phyloP scores from a whole-genome alignment of 2,797 vertebrate species.

The Acrossocheilus wenchowensis region DNA sequence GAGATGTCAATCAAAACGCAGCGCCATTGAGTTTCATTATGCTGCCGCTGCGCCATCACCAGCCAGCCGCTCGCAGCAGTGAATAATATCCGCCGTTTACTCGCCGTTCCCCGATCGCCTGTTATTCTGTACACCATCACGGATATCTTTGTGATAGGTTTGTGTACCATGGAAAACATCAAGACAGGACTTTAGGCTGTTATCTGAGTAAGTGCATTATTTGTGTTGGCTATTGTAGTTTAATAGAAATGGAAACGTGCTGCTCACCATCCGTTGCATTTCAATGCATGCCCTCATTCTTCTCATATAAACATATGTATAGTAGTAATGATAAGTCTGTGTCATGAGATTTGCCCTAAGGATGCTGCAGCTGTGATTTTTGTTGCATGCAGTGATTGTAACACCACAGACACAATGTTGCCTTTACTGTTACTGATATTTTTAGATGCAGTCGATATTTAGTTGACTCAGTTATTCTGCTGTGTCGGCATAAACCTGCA shows the following conservation, averaged over 20 bases:
- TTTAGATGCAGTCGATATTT: slow-evolving; percentile 8
- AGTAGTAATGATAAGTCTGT: neutral
- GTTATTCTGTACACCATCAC: neutral
- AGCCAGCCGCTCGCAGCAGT: slow-evolving; percentile 35
- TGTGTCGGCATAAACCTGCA: slow-evolving; percentile 25
- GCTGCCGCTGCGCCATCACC: slow-evolving; percentile 73
- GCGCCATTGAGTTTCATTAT: slow-evolving; percentile 62
- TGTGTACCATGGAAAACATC: slow-evolving; percentile 56
- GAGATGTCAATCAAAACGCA: slow-evolving; percentile 61
- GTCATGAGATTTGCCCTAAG: neutral
- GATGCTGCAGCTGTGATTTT: neutral
- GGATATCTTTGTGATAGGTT: neutral
- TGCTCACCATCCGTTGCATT: slow-evolving; percentile 58
- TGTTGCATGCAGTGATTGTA: slow-evolving; percentile 14
- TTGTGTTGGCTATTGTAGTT: slow-evolving; percentile 25
- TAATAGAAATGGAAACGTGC: slow-evolving; percentile 38
- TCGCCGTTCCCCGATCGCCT: neutral
- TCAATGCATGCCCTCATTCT: slow-evolving; percentile 47
- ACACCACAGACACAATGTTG: neutral
- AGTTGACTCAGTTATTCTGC: slow-evolving; percentile 19
- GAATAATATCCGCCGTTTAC: slow-evolving; percentile 3
- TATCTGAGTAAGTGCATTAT: slow-evolving; percentile 30
- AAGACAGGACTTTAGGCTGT: slow-evolving; percentile 43
- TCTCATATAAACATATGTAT: neutral
- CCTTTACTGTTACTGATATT: neutral